Conservation (phyloP, 1,140 invertebrate genomes). For the Euura saliciscinereae region DNA sequence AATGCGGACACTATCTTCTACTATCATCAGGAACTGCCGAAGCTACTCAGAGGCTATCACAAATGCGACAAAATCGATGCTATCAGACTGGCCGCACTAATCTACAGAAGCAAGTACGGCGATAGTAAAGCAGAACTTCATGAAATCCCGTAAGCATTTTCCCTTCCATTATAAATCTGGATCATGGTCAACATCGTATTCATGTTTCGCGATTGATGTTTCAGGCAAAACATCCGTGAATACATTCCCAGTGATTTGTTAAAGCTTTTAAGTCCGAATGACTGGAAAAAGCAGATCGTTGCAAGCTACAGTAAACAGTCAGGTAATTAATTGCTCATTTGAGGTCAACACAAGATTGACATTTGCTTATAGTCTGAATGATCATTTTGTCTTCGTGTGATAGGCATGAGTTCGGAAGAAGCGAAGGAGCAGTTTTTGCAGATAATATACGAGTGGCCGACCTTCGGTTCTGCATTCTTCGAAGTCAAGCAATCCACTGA, state of each 20-base stretch:
- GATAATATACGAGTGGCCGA: constrained; percentile 80
- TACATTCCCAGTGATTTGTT: constrained; percentile 82
- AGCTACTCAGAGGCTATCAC: constrained; percentile 89
- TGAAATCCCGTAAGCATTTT: constrained; percentile 60
- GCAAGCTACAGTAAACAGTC: constrained; percentile 69
- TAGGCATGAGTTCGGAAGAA: constrained; percentile 68
- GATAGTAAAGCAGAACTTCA: constrained; percentile 69
- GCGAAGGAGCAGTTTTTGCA: constrained; percentile 88
- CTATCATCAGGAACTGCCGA: constrained; percentile 93
- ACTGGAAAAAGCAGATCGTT: constrained; percentile 84
- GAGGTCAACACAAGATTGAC: constrained; percentile 1
- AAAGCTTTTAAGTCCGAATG: constrained; percentile 72
- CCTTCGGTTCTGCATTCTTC: constrained; percentile 96
- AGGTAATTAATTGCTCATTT: constrained; percentile 32
- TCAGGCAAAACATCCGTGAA: constrained; percentile 71
- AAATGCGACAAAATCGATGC: constrained; percentile 82
- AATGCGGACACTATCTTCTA: constrained; percentile 95
- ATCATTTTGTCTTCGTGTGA: not conserved
- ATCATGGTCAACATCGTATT: no score
- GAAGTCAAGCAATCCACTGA: constrained; percentile 91
- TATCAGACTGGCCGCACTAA: constrained; percentile 76
- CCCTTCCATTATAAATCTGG: not conserved
- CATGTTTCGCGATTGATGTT: constrained; percentile 22
- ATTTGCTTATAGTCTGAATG: no score
- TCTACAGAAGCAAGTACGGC: constrained; percentile 80